Base-by-base conservation (phyloP, 2,113 vertebrate species). In the Leptobrachium ailaonicum region DNA sequence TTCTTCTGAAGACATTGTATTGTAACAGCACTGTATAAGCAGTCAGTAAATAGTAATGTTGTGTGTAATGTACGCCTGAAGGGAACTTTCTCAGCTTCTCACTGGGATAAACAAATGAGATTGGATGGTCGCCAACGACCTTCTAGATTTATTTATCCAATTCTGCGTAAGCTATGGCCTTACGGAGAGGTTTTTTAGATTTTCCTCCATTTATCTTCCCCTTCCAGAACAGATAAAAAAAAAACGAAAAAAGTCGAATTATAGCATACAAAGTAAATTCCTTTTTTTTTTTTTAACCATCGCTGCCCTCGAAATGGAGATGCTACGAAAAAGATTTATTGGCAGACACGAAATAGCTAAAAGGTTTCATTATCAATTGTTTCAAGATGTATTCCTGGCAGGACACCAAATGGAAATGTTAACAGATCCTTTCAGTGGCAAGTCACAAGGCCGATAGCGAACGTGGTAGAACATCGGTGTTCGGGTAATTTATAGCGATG, bases 301-400 rank as follows among this genome's bases (percentile, higher is more conserved):
- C 70, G 43, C 40, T 6, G 41, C 13, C 44, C 62, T 73, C 40
- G 71, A 40, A 73, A 80, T 80, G 77, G 50, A 73, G 77, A 80
- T 47, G 71, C 60, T 67, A 54, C 78, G 54, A 73, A 80, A 80
- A 80, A 80, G 78, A 64, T 73, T 79, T 79, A 70, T 73, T 80
- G 78, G 78, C 78, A 80, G 78, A 67, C 78, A 67, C 56, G 44
- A 80, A 80, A 73, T 63, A 68, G 71, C 78, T 74, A 73, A 80
- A 80, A 80, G 71, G 71, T 80, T 80, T 80, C 78, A 73, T 80
- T 80, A 80, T 80, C 78, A 81, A 81, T 75, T 74, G 79, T 81
- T 81, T 68, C 79, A 45, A 69, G 79, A 81, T 75, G 67, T 73
- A 62, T 69, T 75, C 64, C 54, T 81, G 79, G 79, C 79, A n/a